phyloP scores from a whole-genome alignment of 2,888 invertebrate genomes.

The Griposia aprilina region DNA sequence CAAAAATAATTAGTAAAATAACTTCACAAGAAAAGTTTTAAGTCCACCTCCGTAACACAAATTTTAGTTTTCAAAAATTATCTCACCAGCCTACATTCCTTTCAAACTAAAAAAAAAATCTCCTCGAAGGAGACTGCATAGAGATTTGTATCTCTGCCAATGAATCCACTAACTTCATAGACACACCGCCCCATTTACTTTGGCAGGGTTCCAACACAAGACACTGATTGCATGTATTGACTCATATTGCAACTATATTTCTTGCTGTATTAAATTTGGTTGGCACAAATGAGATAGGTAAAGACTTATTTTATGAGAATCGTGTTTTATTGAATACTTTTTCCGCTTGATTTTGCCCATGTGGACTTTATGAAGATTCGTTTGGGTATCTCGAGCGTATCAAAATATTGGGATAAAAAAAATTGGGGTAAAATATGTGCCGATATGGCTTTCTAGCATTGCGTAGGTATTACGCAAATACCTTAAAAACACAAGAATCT shows the following conservation, averaged over 20 bases:
- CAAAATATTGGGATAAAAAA: conserved; percentile 20
- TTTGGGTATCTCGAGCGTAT: conserved; percentile 1
- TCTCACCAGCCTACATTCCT: background rate
- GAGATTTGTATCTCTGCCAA: conserved; percentile 80
- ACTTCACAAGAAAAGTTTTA: too few species aligned
- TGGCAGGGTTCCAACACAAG: conserved; percentile 78
- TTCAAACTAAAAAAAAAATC: conserved; percentile 34
- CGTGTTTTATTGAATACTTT: conserved; percentile 55
- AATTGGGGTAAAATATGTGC: too few species aligned
- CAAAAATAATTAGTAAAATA: too few species aligned
- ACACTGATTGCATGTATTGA: conserved; percentile 83
- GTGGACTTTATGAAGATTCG: conserved; percentile 36
- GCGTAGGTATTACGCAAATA: background rate
- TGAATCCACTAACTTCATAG: conserved; percentile 81
- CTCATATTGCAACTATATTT: conserved; percentile 80
- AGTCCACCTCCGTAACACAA: background rate
- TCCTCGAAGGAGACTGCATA: conserved; percentile 42
- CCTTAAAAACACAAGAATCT: background rate
- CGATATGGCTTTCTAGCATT: background rate
- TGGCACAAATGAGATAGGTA: conserved; percentile 67
- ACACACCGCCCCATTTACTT: conserved; percentile 72
- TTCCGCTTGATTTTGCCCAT: conserved; percentile 4
- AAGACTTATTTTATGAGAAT: conserved; percentile 53
- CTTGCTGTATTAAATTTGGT: conserved; percentile 76
- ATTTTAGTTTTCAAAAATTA: background rate